A percentile compares a stretch with the other conserved stretches of the same genome.
Evolutionary conservation across 35 echinoderm and acorn worm species (phyloP).

Genomic region (Eucidaris tribuloides): DNA sequence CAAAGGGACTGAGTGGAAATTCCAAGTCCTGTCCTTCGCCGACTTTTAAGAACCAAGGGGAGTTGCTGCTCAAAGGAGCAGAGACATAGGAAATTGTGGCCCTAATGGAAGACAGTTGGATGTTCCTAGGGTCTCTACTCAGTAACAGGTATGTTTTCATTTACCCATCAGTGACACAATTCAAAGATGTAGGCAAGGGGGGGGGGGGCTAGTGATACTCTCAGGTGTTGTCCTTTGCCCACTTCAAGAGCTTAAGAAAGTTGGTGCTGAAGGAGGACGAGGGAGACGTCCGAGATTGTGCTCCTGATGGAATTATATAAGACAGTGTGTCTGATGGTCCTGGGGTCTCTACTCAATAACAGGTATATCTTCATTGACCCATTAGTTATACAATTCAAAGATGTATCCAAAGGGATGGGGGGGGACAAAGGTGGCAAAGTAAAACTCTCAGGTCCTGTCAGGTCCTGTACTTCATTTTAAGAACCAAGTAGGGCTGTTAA

Average conservation of each 20-base stretch:
- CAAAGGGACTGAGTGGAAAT: slow-evolving; percentile 80
- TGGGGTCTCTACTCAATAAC: slow-evolving; percentile 95
- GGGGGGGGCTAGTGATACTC: slow-evolving; percentile 86
- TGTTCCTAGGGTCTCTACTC: slow-evolving; percentile 93
- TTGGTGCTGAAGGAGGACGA: no score
- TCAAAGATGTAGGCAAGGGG: no score
- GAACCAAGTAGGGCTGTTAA: slow-evolving; percentile 79
- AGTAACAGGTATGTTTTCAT: slow-evolving; percentile 89
- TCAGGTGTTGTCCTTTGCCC: slow-evolving; percentile 70
- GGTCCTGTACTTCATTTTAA: slow-evolving; percentile 76
- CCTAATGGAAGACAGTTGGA: slow-evolving; percentile 98
- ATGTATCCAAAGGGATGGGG: slow-evolving; percentile 75
- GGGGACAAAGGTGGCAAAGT: slow-evolving; percentile 80
- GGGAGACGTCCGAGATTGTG: no score
- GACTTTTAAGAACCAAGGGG: slow-evolving; percentile 83
- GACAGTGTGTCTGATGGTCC: slow-evolving; percentile 98
- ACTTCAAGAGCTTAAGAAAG: slow-evolving; percentile 90
- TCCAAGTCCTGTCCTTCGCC: slow-evolving; percentile 59
- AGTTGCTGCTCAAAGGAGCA: slow-evolving; percentile 85
- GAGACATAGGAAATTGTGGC: slow-evolving; percentile 92
- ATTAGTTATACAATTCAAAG: slow-evolving; percentile 83
- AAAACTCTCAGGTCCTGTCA: slow-evolving; percentile 67
- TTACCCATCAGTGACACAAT: no score
- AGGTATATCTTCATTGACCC: slow-evolving; percentile 60
- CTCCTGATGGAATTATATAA: no score